Conservation (phyloP, 92 coral and sea anemone species). For the Meandrina meandrites region DNA sequence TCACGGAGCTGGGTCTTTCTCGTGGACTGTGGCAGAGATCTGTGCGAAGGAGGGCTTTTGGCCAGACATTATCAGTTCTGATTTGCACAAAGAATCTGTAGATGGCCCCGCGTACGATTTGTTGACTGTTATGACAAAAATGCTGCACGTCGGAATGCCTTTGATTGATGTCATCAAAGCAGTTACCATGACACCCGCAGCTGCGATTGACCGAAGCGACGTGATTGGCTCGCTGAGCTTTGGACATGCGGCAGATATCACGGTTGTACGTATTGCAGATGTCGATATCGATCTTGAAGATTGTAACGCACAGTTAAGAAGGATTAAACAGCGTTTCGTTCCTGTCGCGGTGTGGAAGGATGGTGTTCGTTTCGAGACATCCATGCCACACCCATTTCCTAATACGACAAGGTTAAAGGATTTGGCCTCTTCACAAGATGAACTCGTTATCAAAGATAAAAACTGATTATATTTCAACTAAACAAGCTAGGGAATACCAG, state of each 20-base stretch:
- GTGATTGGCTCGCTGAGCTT: constrained; percentile 70
- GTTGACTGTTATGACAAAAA: constrained; percentile 77
- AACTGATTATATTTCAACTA: neutral
- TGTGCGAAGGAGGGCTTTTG: constrained; percentile 80
- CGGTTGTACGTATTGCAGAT: constrained; percentile 61
- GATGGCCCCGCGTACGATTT: constrained; percentile 86
- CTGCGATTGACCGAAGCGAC: constrained; percentile 68
- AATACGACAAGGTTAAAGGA: constrained; percentile 19
- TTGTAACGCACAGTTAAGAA: constrained; percentile 65
- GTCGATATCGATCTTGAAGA: constrained; percentile 74
- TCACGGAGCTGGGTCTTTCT: constrained; percentile 89
- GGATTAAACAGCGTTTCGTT: constrained; percentile 38
- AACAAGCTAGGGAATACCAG: neutral
- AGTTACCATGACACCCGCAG: constrained; percentile 78
- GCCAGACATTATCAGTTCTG: constrained; percentile 88
- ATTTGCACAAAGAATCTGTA: constrained; percentile 65
- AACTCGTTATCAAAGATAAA: constrained; percentile 10
- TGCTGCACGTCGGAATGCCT: constrained; percentile 86
- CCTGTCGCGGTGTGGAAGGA: constrained; percentile 86
- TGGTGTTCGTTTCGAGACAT: constrained; percentile 46
- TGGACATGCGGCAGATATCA: constrained; percentile 66
- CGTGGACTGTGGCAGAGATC: constrained; percentile 90
- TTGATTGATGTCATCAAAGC: constrained; percentile 75
- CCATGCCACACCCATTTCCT: constrained; percentile 49
- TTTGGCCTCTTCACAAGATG: constrained; percentile 14